A percentile compares a stretch with the other conserved stretches of the same genome.
phyloP scores from a whole-genome alignment of 2,888 invertebrate genomes.

The Drosophila subsilvestris region DNA sequence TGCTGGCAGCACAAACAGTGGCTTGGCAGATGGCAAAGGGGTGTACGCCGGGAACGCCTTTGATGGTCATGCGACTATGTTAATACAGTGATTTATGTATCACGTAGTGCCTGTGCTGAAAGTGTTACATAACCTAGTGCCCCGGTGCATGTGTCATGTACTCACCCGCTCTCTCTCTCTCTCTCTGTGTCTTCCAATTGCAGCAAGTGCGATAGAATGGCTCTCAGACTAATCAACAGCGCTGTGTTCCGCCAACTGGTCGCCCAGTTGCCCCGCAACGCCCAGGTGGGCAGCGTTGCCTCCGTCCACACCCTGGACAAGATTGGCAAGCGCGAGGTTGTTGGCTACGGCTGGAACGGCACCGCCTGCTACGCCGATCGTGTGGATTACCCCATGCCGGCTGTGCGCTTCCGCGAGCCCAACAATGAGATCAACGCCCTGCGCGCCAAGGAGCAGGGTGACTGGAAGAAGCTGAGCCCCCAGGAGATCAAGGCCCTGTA shows the following conservation, averaged over 20 bases:
- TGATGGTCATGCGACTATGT: neutral
- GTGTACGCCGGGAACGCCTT: neutral
- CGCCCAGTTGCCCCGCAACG: conserved; percentile 68
- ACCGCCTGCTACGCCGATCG: conserved; percentile 91
- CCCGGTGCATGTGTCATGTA: conserved; percentile 43
- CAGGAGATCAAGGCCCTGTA: conserved; percentile 98
- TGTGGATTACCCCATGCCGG: conserved; percentile 94
- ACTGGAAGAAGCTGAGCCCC: conserved; percentile 95
- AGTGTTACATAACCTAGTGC: conserved; percentile 63
- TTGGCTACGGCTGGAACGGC: conserved; percentile 95
- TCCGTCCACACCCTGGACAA: conserved; percentile 82
- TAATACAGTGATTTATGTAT: conserved; percentile 10
- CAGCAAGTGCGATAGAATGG: conserved; percentile 70
- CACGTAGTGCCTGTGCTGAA: conserved; percentile 30
- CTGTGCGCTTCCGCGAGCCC: conserved; percentile 92
- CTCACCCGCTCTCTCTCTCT: neutral
- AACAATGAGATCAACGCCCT: conserved; percentile 91
- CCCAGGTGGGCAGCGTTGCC: conserved; percentile 80
- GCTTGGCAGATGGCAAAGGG: neutral
- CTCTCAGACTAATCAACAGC: conserved; percentile 78
- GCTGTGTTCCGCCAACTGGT: conserved; percentile 78
- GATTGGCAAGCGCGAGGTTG: conserved; percentile 95
- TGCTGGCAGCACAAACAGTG: conserved; percentile 1
- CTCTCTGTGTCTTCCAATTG: conserved; percentile 7
- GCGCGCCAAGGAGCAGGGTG: conserved; percentile 97